These are phyloP conservation scores for Alloscopus bannaensis DNA, from an alignment of 2,888 invertebrate genomes.

Conservation along the genomic window DNA sequence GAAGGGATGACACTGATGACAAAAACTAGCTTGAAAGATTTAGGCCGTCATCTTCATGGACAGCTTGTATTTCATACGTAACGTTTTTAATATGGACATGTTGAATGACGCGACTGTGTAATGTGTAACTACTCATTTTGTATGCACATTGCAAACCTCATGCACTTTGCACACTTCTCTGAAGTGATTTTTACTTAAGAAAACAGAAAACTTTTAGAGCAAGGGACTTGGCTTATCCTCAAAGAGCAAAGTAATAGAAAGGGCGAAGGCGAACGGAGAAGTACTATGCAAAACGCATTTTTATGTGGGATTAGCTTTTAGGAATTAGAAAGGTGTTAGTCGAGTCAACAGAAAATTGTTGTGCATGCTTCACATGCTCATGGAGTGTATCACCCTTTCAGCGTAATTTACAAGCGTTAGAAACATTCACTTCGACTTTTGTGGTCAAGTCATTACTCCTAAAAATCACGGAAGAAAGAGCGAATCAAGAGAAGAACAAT, in stretches of 20 bases:
- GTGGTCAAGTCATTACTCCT: neutral
- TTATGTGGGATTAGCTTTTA: slow-evolving; percentile 50
- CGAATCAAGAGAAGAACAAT: too few species aligned
- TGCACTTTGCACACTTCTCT: slow-evolving; percentile 4
- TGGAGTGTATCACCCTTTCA: too few species aligned
- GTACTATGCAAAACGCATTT: neutral
- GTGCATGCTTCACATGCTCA: too few species aligned
- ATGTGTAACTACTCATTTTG: slow-evolving; percentile 12
- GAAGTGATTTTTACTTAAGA: neutral
- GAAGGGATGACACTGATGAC: slow-evolving; percentile 15
- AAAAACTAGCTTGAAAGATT: slow-evolving; percentile 40
- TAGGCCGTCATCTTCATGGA: slow-evolving; percentile 48
- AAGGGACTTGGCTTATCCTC: neutral
- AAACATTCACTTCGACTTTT: slow-evolving; percentile 8
- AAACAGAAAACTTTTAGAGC: neutral
- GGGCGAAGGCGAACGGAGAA: neutral
- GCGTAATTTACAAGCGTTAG: too few species aligned
- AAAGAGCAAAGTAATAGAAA: neutral
- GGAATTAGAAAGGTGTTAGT: slow-evolving; percentile 58
- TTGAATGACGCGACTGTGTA: neutral
- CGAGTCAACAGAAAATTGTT: too few species aligned
- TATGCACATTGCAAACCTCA: slow-evolving; percentile 23
- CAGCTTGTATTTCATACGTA: slow-evolving; percentile 32
- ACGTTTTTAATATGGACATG: slow-evolving; percentile 32
- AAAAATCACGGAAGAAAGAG: too few species aligned